Base-by-base conservation (phyloP, 2,888 invertebrate species). In the Drosophila quasianomalipes region DNA sequence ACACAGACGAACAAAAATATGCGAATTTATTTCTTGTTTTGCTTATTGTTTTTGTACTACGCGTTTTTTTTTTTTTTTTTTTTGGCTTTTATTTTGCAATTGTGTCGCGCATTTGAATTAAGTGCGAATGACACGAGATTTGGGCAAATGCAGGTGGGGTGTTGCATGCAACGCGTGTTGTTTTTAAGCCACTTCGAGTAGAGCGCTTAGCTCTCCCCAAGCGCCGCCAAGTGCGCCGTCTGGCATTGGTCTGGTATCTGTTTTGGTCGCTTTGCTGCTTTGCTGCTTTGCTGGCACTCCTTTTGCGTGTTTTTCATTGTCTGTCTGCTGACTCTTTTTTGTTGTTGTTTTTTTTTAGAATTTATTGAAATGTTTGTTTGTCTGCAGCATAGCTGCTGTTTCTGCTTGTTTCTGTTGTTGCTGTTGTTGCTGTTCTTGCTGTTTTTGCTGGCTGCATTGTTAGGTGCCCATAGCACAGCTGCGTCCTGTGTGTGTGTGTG, bases 51-150 rank as follows among this genome's bases (percentile, higher is more conserved):
- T 47, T 47, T 26, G 26, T 47, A 9, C 19, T 39, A 39, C 2
- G 9, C 7, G 6, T 16, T 19, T 5, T 44, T 9, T 22, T 19
- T 9, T 37, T 28, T 5, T 44, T 9, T 22, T 19, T 16, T 41
- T 28, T 39, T 19, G 30, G 57, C 54, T 76, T 62, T 59, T 61
- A 60, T 64, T 77, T 85, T 81, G 81, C 84, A 82, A 92, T 90
- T 92, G 93, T 93, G 92, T 92, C 91, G 92, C 86, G 92, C 92
- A 93, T 93, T 93, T 92, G 92, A 93, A 93, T 93, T 92, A 93
- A 93, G 93, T 93, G 92, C 89, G 92, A 93, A 93, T 92, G 92
- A 91, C 91, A 92, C 81, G 91, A 90, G 92, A 92, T 89, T 90
- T 74, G 64, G 39, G 54, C 60, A 63, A 62, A 54, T 64, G 72